Percentiles rank a stretch among this genome's conserved stretches.
Conservation (phyloP, 2,113 vertebrate species). For the Gymnarchus niloticus region DNA sequence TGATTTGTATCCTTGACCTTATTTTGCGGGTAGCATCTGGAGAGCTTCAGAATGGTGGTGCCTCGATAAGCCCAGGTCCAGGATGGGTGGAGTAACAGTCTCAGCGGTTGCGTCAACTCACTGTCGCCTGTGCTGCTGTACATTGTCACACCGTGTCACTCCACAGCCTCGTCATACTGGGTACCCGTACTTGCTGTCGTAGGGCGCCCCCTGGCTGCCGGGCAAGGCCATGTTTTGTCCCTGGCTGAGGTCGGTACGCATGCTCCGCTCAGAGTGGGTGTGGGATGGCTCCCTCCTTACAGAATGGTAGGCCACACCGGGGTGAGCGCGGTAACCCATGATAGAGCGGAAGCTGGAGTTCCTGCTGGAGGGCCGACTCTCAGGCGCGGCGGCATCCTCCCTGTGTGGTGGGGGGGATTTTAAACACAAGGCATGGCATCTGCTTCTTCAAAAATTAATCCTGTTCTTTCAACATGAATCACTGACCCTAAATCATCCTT, state of each 20-base stretch:
- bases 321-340: slow-evolving; percentile 56
- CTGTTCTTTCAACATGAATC: too few relatives aligned
- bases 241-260: slow-evolving; percentile 13
- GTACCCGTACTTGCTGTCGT: slow-evolving; percentile 59
- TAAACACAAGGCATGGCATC: too few relatives aligned
- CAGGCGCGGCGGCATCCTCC: slow-evolving; percentile 57
- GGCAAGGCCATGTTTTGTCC: background rate
- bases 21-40: too few relatives aligned
- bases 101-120: background rate
- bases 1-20: background rate
- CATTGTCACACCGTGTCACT: background rate
- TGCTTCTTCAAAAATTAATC: too few relatives aligned
- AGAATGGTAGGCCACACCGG: slow-evolving; percentile 45
- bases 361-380: slow-evolving; percentile 53
- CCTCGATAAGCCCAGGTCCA: background rate
- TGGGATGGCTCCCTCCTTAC: slow-evolving; percentile 31
- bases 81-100: background rate
- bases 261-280: slow-evolving; percentile 26
- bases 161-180: slow-evolving; percentile 46
- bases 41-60: background rate
- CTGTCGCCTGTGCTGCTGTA: background rate
- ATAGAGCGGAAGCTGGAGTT: slow-evolving; percentile 56
- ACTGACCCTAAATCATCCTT: too few relatives aligned
- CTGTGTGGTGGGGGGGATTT: slow-evolving; percentile 33
- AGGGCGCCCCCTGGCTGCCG: slow-evolving; percentile 20